Percentiles rank a stretch among this genome's conserved stretches.
Conservation (phyloP, 2,113 vertebrate species). For the Heliornis fulica region DNA sequence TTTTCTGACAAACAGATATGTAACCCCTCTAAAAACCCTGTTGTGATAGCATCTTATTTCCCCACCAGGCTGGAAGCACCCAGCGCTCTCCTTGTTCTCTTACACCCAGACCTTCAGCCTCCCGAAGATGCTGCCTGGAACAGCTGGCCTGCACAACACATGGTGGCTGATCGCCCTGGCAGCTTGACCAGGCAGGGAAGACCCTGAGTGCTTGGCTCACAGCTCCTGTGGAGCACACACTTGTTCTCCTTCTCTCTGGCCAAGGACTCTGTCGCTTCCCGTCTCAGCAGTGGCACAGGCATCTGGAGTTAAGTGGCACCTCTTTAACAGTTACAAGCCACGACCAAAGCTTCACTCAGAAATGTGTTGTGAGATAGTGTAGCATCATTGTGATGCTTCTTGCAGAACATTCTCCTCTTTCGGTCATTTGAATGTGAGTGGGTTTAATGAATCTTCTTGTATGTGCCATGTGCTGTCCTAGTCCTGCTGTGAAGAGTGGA, state of each 20-base stretch:
- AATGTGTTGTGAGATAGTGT: fast-evolving
- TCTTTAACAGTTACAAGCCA: not conserved
- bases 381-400: not conserved
- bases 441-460: not conserved
- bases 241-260: not conserved
- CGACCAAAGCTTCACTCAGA: not conserved
- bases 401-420: not conserved
- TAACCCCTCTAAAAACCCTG: not conserved
- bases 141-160: not conserved
- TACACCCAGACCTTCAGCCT: not conserved
- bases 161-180: fast-evolving
- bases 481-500: not conserved
- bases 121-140: not conserved
- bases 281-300: not conserved
- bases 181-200: not conserved
- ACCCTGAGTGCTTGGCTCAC: fast-evolving
- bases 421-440: fast-evolving
- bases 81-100: not conserved
- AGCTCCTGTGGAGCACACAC: not conserved
- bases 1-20: not conserved
- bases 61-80: not conserved
- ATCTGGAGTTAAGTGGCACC: not conserved
- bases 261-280: not conserved
- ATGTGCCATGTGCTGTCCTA: fast-evolving
- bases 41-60: not conserved